Percentiles rank a stretch among this genome's conserved stretches.
phyloP scores from a whole-genome alignment of 92 coral and sea anemone species.

The Montipora capitata region DNA sequence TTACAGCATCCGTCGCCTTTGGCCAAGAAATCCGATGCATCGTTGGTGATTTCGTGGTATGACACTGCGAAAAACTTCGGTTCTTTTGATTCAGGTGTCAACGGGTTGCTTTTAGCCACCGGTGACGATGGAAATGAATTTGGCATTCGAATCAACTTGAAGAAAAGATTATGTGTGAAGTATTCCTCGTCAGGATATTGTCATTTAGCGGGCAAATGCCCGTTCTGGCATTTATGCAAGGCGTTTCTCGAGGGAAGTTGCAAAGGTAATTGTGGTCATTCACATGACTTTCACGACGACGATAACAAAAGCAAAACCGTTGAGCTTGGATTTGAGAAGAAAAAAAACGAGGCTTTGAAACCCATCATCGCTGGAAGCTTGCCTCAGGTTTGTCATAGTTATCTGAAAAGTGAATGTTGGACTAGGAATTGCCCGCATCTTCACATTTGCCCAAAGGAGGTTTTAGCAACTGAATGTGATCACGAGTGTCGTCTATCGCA shows the following conservation, averaged over 20 bases:
- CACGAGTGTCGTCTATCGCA: constrained; percentile 18
- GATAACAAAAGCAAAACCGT: constrained; percentile 46
- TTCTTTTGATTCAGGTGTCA: constrained; percentile 8
- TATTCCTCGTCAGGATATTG: constrained; percentile 63
- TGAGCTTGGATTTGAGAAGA: constrained; percentile 41
- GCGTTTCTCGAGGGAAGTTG: constrained; percentile 69
- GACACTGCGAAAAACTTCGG: not conserved
- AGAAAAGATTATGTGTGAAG: constrained; percentile 63
- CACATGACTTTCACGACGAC: constrained; percentile 75
- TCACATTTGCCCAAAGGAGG: constrained; percentile 54
- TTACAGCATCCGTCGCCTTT: constrained; percentile 77
- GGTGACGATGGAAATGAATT: not conserved
- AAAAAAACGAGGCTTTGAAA: not conserved
- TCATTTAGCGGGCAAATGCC: constrained; percentile 32
- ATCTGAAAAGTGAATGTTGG: constrained; percentile 40
- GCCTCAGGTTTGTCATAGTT: constrained; percentile 58
- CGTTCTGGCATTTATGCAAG: constrained; percentile 76
- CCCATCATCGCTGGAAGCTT: constrained; percentile 45
- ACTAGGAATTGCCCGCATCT: constrained; percentile 37
- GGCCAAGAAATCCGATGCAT: constrained; percentile 32
- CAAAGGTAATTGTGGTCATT: constrained; percentile 36
- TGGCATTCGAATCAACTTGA: constrained; percentile 29
- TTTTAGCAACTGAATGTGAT: not conserved
- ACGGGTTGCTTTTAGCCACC: constrained; percentile 3
- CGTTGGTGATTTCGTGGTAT: constrained; percentile 50